Percentiles rank a stretch among this genome's conserved stretches.
These are phyloP conservation scores for Drosophila neotestacea DNA, from an alignment of 2,888 invertebrate genomes.

Conservation along the genomic window DNA sequence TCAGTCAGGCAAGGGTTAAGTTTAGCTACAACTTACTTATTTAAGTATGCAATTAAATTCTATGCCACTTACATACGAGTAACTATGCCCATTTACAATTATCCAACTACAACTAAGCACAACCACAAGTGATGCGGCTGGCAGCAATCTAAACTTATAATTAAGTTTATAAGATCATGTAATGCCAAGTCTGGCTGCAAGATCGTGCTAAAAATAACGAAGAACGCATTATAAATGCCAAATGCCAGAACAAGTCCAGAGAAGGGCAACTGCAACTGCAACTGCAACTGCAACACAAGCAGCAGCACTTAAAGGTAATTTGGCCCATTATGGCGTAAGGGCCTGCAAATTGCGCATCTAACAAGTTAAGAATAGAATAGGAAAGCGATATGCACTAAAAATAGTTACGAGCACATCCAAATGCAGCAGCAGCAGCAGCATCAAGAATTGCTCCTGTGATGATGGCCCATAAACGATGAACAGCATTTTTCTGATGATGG, in stretches of 20 bases:
- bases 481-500: conserved; percentile 36
- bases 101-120: conserved; percentile 6
- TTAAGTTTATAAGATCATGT: conserved; percentile 56
- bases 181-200: conserved; percentile 42
- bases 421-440: conserved; percentile 31
- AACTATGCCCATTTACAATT: conserved; percentile 54
- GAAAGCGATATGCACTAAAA: conserved; percentile 76
- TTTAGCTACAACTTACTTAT: conserved; percentile 31
- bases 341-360: conserved; percentile 68
- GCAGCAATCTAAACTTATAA: conserved; percentile 57
- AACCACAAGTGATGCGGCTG: conserved; percentile 23
- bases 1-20: conserved; percentile 2
- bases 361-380: conserved; percentile 79
- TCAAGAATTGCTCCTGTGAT: conserved; percentile 35
- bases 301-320: conserved; percentile 74
- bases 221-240: conserved; percentile 71
- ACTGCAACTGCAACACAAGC: conserved; percentile 11
- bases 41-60: conserved; percentile 75
- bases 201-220: conserved; percentile 80
- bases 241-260: conserved; percentile 30
- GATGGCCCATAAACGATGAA: conserved; percentile 76
- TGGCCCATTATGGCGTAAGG: conserved; percentile 74
- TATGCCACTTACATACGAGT: conserved; percentile 46
- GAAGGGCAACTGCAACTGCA: conserved; percentile 27
- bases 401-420: conserved; percentile 66